Evolutionary conservation across 2,797 vertebrate species (phyloP).

Genomic region (Tolypeutes matacus): DNA sequence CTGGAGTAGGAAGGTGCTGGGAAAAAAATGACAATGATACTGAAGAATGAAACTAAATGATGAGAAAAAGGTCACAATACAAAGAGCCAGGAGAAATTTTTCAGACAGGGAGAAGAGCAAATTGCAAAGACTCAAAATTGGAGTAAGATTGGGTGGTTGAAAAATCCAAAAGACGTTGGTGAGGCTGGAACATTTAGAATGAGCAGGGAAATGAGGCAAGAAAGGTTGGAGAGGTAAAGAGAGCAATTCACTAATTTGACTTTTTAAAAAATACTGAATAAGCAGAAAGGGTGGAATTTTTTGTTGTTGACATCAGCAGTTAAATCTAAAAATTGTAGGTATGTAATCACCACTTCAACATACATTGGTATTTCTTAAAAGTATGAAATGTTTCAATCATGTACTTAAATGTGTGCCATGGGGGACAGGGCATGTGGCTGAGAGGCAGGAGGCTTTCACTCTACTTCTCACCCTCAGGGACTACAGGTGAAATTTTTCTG

Average conservation of each 20-base stretch:
- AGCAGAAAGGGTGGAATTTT: neutral
- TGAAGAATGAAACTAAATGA: neutral
- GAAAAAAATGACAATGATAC: accelerated
- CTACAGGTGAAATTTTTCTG: neutral
- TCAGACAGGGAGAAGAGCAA: neutral
- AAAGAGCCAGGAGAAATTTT: neutral
- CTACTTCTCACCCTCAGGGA: neutral
- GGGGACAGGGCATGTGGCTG: neutral
- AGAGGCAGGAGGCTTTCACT: neutral
- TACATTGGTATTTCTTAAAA: neutral
- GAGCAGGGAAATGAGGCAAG: neutral
- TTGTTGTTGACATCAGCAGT: neutral
- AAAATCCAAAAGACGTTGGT: neutral
- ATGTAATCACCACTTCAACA: neutral
- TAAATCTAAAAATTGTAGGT: neutral
- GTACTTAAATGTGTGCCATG: neutral
- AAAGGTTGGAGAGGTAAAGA: neutral
- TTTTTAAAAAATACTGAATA: neutral
- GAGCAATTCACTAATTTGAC: neutral
- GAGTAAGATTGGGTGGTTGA: neutral
- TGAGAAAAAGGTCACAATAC: neutral
- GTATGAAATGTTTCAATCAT: neutral
- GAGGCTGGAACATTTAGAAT: neutral
- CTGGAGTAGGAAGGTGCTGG: no score
- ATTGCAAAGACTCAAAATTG: neutral